Evolutionary conservation across 2,113 vertebrate species (phyloP), one percentile per base, ranked within the genome.

Genomic region (Megaceryle torquata): DNA sequence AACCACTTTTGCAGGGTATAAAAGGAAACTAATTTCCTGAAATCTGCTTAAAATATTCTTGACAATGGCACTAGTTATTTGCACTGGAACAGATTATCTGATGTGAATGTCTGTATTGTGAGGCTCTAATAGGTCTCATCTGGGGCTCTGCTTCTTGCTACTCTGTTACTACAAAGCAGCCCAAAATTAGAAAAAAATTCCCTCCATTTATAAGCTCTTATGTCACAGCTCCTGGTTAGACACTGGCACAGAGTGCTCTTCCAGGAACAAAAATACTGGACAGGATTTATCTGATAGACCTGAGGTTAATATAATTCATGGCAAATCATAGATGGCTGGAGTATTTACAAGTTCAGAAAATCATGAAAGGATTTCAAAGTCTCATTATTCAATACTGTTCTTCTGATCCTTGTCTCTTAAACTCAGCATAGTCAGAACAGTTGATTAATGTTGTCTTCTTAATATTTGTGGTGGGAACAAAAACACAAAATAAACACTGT

Each of bases 251-350:
- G 63, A 82, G 21, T 67, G 57, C 20, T 90, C 33, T 91, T 84
- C 51, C 70, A 82, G 63, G 54, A n/a, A 95, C 46, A 91, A 93
- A 37, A 72, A 81, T 88, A 60, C n/a, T 24, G 21, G 22, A 91
- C 21, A 70, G 70, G n/a, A 77, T 91, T 82, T 93, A 50, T 65
- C 44, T 65, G 54, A 53, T 15, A 85, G 46, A 65, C 22, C 12
- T 72, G 29, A 70, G 50, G 70, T 87, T 72, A 92, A 79, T 87
- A 84, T 92, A 89, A 57, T 72, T 95, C 25, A 72, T 92, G n/a
- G 41, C 46, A 72, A n/a, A 41, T 85, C 79, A 46, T 64, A 54
- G 24, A 25, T 69, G n/a, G 56, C 63, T 59, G 12, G 11, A 13
- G n/a, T 87, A 87, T 72, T 95, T 82, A 39, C 33, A 85, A 89